These are phyloP conservation scores for Metopolophium dirhodum DNA, from an alignment of 1,140 invertebrate species.

Conservation along the genomic window DNA sequence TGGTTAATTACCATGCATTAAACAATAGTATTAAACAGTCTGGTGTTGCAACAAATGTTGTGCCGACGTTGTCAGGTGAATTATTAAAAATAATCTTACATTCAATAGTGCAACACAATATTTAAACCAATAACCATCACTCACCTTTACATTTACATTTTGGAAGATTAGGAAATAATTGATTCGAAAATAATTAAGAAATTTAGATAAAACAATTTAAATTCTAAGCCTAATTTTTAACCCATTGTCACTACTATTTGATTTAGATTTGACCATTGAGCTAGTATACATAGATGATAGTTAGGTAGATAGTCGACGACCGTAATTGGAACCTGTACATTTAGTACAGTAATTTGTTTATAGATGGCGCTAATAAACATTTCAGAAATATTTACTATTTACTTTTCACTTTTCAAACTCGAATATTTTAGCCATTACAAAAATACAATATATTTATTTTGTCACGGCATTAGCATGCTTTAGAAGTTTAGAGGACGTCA, in stretches of 20 bases:
- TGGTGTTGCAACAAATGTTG: neutral
- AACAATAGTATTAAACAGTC: constrained; percentile 16
- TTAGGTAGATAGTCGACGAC: neutral
- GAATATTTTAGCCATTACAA: no score
- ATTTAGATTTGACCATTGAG: constrained; percentile 16
- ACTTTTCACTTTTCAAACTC: no score
- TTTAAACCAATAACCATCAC: neutral
- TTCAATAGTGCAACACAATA: neutral
- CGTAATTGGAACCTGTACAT: neutral
- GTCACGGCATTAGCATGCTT: no score
- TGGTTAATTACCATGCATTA: constrained; percentile 31
- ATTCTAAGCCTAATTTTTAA: constrained; percentile 13
- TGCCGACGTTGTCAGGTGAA: neutral
- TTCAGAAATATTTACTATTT: neutral
- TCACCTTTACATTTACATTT: constrained; percentile 46
- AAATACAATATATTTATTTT: no score
- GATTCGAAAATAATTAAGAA: neutral
- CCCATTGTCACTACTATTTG: neutral
- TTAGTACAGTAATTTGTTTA: neutral
- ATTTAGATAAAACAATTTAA: constrained; percentile 16
- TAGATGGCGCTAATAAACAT: neutral
- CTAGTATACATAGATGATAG: neutral
- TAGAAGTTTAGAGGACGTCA: neutral
- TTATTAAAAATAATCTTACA: neutral
- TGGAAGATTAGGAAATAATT: neutral